These are phyloP conservation scores for Numenius arquata DNA, from an alignment of 2,113 vertebrate species.

Conservation along the genomic window DNA sequence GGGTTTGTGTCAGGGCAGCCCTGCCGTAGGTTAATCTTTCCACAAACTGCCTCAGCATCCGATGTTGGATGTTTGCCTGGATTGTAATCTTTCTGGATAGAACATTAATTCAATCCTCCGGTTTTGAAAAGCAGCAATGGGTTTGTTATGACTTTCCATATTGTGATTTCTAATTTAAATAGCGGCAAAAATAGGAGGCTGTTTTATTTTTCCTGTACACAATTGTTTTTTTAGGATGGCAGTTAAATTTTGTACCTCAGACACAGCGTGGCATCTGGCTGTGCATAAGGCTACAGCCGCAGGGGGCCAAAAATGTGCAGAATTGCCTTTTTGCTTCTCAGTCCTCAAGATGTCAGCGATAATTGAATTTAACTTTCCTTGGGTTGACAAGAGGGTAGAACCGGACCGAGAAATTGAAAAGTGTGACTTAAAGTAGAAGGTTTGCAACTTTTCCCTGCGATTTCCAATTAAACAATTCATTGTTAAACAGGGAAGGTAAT, in stretches of 20 bases:
- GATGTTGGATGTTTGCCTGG: neutral
- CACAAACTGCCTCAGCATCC: neutral
- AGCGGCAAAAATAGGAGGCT: neutral
- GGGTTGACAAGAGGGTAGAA: neutral
- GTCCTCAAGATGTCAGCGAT: neutral
- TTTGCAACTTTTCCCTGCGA: neutral
- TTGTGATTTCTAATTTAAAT: neutral
- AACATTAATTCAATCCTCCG: neutral
- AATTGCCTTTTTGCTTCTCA: neutral
- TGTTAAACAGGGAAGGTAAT: neutral
- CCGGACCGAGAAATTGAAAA: neutral
- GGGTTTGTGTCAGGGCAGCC: neutral
- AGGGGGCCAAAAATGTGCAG: slow-evolving; percentile 42
- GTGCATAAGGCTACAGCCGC: neutral
- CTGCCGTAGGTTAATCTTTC: neutral
- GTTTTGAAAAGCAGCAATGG: neutral
- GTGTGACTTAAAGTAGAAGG: neutral
- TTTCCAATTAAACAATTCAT: neutral
- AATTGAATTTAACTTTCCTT: neutral
- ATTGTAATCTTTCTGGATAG: neutral
- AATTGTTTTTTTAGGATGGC: neutral
- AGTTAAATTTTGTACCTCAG: neutral
- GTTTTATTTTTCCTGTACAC: neutral
- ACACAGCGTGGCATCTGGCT: neutral
- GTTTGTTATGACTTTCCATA: neutral